These are phyloP conservation scores for Hydropotes inermis DNA, from an alignment of 2,113 vertebrate species.

Conservation along the genomic window DNA sequence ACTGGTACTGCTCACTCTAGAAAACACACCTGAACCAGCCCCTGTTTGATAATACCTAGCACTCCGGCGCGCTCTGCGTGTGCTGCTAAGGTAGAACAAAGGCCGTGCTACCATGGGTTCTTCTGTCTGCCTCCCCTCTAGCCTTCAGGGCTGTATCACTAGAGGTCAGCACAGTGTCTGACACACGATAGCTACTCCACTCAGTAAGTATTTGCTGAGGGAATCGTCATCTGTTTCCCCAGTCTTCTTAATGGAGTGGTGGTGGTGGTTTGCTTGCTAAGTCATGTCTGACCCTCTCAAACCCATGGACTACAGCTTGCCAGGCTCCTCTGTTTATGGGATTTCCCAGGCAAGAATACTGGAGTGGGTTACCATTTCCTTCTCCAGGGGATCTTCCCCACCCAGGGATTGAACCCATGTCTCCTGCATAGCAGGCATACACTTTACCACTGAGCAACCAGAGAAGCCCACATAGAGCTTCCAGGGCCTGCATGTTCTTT, in stretches of 20 bases:
- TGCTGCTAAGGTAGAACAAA: background rate
- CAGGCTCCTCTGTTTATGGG: background rate
- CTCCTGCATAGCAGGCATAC: background rate
- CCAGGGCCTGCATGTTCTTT: background rate
- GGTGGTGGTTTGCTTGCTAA: background rate
- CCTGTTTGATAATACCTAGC: background rate
- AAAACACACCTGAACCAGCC: background rate
- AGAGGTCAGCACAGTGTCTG: background rate
- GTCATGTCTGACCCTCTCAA: background rate
- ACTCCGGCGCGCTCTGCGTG: accelerated
- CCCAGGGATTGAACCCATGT: background rate
- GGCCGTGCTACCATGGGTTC: accelerated
- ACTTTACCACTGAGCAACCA: background rate
- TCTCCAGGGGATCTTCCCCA: background rate
- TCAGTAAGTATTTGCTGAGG: background rate
- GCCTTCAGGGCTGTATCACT: background rate
- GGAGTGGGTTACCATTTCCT: background rate
- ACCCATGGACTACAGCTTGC: background rate
- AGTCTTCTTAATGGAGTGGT: background rate
- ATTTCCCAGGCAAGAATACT: background rate
- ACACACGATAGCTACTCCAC: background rate
- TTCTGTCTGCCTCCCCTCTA: background rate
- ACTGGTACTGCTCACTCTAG: background rate
- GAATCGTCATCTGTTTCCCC: background rate
- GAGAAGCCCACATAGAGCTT: background rate